Conservation (phyloP, 1,140 invertebrate species). For the Panonychus citri region DNA sequence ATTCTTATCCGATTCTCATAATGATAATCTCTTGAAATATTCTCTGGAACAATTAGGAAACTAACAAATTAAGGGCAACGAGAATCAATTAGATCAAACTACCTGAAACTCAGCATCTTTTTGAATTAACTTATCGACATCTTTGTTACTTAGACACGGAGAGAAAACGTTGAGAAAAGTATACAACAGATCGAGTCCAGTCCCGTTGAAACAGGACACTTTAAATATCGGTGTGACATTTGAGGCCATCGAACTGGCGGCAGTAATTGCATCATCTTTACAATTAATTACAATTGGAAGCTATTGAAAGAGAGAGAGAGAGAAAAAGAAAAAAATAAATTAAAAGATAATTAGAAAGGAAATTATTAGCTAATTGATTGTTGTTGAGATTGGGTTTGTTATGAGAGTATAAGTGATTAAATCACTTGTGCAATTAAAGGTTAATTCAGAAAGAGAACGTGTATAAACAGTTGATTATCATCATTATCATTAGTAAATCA, state of each 20-base stretch:
- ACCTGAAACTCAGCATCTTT: slow-evolving; percentile 26
- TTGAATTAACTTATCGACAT: slow-evolving; percentile 44
- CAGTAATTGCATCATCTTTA: slow-evolving; percentile 45
- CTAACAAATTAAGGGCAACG: no score
- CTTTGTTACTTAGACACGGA: slow-evolving; percentile 38
- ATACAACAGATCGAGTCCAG: slow-evolving; percentile 51
- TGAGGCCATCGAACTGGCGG: slow-evolving; percentile 33
- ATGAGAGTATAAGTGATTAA: no score
- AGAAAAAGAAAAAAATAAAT: no score
- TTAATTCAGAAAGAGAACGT: no score
- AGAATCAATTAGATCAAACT: neutral
- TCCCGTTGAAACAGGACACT: slow-evolving; percentile 81
- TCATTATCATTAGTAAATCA: no score
- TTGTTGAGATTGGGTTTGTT: no score
- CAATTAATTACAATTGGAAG: slow-evolving; percentile 36
- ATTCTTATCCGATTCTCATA: no score
- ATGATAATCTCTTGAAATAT: no score
- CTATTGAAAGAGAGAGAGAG: slow-evolving; percentile 2
- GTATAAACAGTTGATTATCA: no score
- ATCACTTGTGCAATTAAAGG: no score
- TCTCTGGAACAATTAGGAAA: no score
- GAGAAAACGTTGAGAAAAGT: slow-evolving; percentile 50
- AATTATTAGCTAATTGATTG: no score
- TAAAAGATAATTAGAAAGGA: neutral
- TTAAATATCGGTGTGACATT: slow-evolving; percentile 65